Conservation (phyloP, 2,113 vertebrate species). For the Fulmarus glacialis region DNA sequence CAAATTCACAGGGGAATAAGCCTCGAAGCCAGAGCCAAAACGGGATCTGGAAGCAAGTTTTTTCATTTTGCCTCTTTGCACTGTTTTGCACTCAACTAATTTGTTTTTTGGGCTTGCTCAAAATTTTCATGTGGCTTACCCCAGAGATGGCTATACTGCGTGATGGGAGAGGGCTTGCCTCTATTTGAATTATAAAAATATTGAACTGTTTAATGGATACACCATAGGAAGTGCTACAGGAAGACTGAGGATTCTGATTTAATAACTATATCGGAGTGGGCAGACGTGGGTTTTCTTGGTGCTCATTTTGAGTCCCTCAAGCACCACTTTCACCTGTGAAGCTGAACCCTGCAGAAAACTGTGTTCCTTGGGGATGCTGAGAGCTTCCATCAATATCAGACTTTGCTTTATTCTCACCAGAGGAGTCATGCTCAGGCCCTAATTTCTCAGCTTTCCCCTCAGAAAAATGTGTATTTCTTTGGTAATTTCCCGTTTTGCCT, state of each 20-base stretch:
- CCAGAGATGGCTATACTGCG: not conserved
- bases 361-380: not conserved
- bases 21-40: not conserved
- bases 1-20: not conserved
- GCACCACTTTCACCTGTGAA: not conserved
- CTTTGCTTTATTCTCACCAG: not conserved
- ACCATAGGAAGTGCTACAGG: not conserved
- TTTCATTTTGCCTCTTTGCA: not conserved
- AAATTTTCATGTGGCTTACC: not conserved
- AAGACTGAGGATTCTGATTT: not conserved
- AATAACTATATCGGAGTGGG: not conserved
- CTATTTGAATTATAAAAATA: not conserved
- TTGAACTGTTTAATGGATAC: not conserved
- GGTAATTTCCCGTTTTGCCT: not conserved
- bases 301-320: not conserved
- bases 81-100: not conserved
- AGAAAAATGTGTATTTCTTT: not conserved
- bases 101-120: not conserved
- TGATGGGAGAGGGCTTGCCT: not conserved
- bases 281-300: not conserved
- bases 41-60: not conserved
- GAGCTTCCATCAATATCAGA: not conserved
- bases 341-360: not conserved
- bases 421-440: not conserved
- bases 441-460: not conserved